phyloP scores from a whole-genome alignment of 2,888 invertebrate species.

The Agriopis marginaria region DNA sequence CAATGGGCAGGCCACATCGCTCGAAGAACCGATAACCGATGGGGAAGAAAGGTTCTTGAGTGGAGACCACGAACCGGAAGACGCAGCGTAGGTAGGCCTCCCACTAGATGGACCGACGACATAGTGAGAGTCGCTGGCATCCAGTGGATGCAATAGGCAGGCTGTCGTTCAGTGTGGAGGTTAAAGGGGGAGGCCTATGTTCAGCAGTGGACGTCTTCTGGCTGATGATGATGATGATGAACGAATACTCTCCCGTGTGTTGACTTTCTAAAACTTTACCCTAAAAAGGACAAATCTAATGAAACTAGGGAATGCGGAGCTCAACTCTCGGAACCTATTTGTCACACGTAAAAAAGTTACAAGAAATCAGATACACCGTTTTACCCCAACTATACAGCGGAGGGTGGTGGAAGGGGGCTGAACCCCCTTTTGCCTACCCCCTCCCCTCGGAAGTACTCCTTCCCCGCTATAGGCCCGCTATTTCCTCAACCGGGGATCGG shows the following conservation, averaged over 20 bases:
- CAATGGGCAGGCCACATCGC: no score
- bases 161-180: no score
- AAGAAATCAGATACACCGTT: constrained; percentile 69
- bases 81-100: no score
- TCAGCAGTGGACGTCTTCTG: no score
- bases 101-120: no score
- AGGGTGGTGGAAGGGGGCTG: constrained; percentile 36
- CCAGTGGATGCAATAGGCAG: no score
- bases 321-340: constrained; percentile 42
- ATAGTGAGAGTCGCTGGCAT: no score
- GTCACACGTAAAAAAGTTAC: constrained; percentile 51
- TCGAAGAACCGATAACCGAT: no score
- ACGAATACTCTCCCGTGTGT: neutral
- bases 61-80: no score
- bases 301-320: constrained; percentile 38
- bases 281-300: constrained; percentile 35
- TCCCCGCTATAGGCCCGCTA: constrained; percentile 60
- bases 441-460: constrained; percentile 50
- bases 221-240: no score
- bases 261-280: constrained; percentile 22
- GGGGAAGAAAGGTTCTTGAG: no score
- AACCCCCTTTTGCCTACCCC: constrained; percentile 28
- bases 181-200: no score
- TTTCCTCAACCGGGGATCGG: constrained; percentile 63
- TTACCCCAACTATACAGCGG: constrained; percentile 52